Conservation (phyloP, 2,113 vertebrate species). For the Oophaga pumilio region DNA sequence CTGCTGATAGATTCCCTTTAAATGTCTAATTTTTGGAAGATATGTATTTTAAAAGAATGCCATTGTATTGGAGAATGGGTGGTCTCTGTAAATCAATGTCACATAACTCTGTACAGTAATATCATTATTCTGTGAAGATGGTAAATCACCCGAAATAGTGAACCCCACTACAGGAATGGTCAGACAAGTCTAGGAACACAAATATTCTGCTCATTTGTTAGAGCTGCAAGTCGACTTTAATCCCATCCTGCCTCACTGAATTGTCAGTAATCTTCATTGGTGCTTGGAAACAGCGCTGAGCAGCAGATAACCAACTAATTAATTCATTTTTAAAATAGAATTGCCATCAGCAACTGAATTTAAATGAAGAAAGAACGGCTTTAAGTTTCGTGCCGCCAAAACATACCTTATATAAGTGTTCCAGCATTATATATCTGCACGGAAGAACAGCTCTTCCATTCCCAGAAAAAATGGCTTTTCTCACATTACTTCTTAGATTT, state of each 20-base stretch:
- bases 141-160: not conserved
- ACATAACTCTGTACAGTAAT: not conserved
- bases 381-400: slow-evolving; percentile 22
- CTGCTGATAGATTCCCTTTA: too few species aligned
- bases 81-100: not conserved
- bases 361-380: slow-evolving; percentile 32
- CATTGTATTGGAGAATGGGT: not conserved
- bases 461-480: not conserved
- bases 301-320: slow-evolving; percentile 46
- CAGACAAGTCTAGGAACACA: not conserved
- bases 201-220: slow-evolving; percentile 25
- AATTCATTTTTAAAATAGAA: slow-evolving; percentile 54
- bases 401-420: not conserved
- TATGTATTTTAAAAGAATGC: not conserved
- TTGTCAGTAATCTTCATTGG: slow-evolving; percentile 45
- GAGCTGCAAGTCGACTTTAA: slow-evolving; percentile 17
- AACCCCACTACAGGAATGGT: not conserved
- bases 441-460: not conserved
- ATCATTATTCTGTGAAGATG: not conserved
- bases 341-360: slow-evolving; percentile 43
- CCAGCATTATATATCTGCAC: slow-evolving; percentile 6
- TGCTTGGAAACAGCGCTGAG: slow-evolving; percentile 31
- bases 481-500: not conserved
- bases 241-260: slow-evolving; percentile 16
- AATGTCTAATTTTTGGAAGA: not conserved